phyloP scores from a whole-genome alignment of 2,113 vertebrate genomes.

The Myiopsitta monachus region DNA sequence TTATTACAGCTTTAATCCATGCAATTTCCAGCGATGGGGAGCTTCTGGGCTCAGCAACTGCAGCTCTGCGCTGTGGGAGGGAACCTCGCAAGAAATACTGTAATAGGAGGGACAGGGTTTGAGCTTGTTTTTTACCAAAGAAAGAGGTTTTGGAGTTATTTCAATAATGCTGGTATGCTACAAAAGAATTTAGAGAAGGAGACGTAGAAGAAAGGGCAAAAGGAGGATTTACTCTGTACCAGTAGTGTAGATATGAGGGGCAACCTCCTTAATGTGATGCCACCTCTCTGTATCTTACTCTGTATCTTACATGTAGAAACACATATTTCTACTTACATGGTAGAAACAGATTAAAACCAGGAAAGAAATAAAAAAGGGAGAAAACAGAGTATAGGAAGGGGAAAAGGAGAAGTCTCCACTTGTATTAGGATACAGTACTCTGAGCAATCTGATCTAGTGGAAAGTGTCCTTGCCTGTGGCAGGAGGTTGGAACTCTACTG shows the following conservation, averaged over 20 bases:
- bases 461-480: background rate
- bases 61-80: background rate
- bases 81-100: background rate
- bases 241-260: background rate
- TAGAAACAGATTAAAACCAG: background rate
- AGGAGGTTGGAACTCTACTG: background rate
- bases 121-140: background rate
- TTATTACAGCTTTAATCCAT: background rate
- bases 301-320: background rate
- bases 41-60: fast-evolving
- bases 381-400: background rate
- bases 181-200: background rate
- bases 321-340: background rate
- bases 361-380: background rate
- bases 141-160: background rate
- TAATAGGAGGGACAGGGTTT: background rate
- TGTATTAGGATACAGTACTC: background rate
- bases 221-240: background rate
- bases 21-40: background rate
- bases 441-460: fast-evolving
- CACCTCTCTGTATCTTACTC: background rate
- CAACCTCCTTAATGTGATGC: background rate
- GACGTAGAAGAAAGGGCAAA: background rate
- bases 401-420: background rate
- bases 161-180: background rate